Evolutionary conservation across 2,888 invertebrate genomes (phyloP), one percentile per base, ranked within the genome.

Genomic region (Stenichneumon culpator): DNA sequence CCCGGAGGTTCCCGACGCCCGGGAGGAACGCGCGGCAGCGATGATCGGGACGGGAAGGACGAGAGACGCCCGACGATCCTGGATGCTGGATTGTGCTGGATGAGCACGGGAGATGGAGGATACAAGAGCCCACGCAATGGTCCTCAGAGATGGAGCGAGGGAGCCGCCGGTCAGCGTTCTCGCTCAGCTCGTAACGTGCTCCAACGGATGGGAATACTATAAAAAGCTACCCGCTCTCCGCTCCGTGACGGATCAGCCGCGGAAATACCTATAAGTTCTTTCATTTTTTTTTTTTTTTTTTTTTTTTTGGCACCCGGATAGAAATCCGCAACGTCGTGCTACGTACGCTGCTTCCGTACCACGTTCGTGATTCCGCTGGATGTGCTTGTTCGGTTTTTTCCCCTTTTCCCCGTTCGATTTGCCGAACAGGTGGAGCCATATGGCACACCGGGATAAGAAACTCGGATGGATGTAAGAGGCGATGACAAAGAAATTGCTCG

Each of bases 241-340:
- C 67, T 83, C 84, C 86, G 83, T 89, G 89, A 90, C 89, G 89
- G 90, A 91, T 90, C 90, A 91, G 89, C 72, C 54, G 65, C 79
- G 88, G 88, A 89, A 90, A 90, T 90, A 89, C 88, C 87, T 88
- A 57, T 44, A 79, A 72, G 60, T 57, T 67, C 54, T 80, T 73
- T 75, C 28, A 32, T 9, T 9, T 22, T 47, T 36, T 69, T 11
- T 16, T 36, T 25, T 25, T 25, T 25, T 25, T 25, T 25, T 47
- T 54, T 50, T 9, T 16, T 44, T 50, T 39, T 57, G 54, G 39
- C 39, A 44, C 22, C 81, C 69, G 50, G 44, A 60, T 52, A 54
- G 69, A 65, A 84, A 75, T 82, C 79, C 75, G 74, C 79, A 82
- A 69, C 79, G 81, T 67, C 54, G 44, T 54, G 36, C 57, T 57